phyloP scores from a whole-genome alignment of 2,888 invertebrate genomes.

The Drosophila fulvimacula region DNA sequence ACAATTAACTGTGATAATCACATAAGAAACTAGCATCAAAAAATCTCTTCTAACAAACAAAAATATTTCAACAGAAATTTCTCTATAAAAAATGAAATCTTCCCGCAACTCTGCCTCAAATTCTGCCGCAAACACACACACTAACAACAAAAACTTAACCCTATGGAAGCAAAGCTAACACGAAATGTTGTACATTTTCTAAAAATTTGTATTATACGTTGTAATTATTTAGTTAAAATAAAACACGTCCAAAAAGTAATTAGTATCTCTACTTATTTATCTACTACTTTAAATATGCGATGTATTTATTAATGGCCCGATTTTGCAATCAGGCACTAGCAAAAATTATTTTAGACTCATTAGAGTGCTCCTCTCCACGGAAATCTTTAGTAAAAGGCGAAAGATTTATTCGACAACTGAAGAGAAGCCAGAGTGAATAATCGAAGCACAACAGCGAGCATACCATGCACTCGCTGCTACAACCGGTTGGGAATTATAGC shows the following conservation, averaged over 20 bases:
- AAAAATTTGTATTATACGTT: constrained; percentile 80
- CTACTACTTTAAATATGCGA: too few species aligned
- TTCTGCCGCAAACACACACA: constrained; percentile 16
- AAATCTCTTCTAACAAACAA: constrained; percentile 3
- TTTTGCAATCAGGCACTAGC: constrained; percentile 65
- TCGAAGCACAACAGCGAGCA: rapidly evolving
- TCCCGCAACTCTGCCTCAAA: constrained; percentile 3
- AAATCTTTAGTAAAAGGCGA: constrained; percentile 93
- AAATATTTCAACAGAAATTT: constrained; percentile 1
- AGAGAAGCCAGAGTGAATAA: constrained; percentile 87
- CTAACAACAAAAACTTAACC: constrained; percentile 11
- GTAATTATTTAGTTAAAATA: constrained; percentile 74
- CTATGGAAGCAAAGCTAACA: constrained; percentile 5
- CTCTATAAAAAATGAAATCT: not conserved
- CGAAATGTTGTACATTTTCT: constrained; percentile 64
- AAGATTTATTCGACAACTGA: constrained; percentile 90
- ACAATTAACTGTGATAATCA: constrained; percentile 83
- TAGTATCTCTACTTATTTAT: too few species aligned
- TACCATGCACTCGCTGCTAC: not conserved
- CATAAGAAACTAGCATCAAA: constrained; percentile 49
- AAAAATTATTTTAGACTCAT: constrained; percentile 87
- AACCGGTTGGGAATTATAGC: constrained; percentile 59
- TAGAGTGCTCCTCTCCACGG: constrained; percentile 90
- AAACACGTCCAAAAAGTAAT: constrained; percentile 38
- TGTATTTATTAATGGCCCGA: constrained; percentile 52